phyloP scores from a whole-genome alignment of 2,888 invertebrate genomes.

The Drosophila basisetae region DNA sequence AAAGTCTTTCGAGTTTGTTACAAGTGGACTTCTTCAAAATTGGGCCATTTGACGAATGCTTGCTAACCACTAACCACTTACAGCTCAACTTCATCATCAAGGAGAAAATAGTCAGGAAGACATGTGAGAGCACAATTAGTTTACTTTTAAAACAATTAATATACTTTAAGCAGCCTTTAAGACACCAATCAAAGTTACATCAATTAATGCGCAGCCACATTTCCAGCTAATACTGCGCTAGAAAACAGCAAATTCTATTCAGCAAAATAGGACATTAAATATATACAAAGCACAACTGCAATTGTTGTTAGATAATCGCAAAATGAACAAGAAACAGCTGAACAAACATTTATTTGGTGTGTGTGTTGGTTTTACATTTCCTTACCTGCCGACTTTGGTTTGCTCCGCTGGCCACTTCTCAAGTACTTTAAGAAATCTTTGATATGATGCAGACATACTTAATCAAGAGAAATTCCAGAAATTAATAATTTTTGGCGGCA shows the following conservation, averaged over 20 bases:
- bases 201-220: background rate
- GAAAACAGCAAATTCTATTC: background rate
- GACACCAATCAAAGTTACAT: background rate
- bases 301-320: conserved; percentile 65
- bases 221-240: background rate
- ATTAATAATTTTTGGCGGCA: conserved; percentile 46
- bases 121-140: conserved; percentile 45
- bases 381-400: conserved; percentile 90
- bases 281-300: conserved; percentile 3
- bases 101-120: conserved; percentile 56
- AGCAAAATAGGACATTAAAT: background rate
- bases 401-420: conserved; percentile 93
- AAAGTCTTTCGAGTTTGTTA: background rate
- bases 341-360: conserved; percentile 48
- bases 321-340: conserved; percentile 23
- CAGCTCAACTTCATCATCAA: conserved; percentile 28
- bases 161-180: background rate
- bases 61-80: conserved; percentile 28
- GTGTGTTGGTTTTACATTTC: conserved; percentile 1
- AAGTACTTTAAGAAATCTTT: conserved; percentile 90
- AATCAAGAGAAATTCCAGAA: conserved; percentile 3
- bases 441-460: conserved; percentile 89
- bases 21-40: background rate
- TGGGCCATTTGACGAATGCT: background rate
- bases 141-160: background rate